These are phyloP conservation scores for Caenorhabditis doughertyi DNA, from an alignment of 2,888 invertebrate genomes.

Conservation along the genomic window DNA sequence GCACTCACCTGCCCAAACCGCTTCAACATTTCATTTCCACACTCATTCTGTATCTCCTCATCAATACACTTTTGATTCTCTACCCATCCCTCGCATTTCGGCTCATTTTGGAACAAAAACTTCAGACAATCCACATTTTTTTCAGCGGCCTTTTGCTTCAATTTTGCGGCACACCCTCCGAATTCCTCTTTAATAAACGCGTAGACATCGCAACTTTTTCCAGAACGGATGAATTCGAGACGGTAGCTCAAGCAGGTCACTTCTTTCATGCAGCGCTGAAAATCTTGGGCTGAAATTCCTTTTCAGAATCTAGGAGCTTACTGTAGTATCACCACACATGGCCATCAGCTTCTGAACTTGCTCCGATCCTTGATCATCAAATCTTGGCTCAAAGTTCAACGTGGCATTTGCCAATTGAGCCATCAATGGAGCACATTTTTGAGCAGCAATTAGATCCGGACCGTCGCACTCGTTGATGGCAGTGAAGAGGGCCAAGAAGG, in stretches of 20 bases:
- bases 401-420: conserved; percentile 18
- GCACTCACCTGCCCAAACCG: conserved; percentile 17
- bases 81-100: conserved; percentile 29
- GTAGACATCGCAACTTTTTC: conserved; percentile 23
- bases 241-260: conserved; percentile 21
- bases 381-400: conserved; percentile 22
- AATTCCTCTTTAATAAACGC: conserved; percentile 29
- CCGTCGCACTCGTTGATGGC: conserved; percentile 27
- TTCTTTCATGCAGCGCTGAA: conserved; percentile 15
- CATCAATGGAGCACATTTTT: conserved; percentile 15
- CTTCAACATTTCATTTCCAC: conserved; percentile 20
- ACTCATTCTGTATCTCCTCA: conserved; percentile 13
- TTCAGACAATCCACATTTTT: conserved; percentile 14
- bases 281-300: too few species aligned
- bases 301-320: neutral
- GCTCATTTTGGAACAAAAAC: conserved; percentile 23
- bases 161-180: conserved; percentile 13
- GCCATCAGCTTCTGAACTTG: conserved; percentile 3
- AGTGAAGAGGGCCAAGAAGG: conserved; percentile 14
- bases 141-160: conserved; percentile 11
- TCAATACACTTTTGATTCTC: conserved; percentile 40
- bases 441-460: conserved; percentile 4
- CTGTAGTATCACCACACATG: conserved; percentile 27
- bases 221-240: neutral
- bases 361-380: conserved; percentile 10